Evolutionary conservation across 2,797 vertebrate species (phyloP).

Genomic region (Petrocephalus schoutedeni): DNA sequence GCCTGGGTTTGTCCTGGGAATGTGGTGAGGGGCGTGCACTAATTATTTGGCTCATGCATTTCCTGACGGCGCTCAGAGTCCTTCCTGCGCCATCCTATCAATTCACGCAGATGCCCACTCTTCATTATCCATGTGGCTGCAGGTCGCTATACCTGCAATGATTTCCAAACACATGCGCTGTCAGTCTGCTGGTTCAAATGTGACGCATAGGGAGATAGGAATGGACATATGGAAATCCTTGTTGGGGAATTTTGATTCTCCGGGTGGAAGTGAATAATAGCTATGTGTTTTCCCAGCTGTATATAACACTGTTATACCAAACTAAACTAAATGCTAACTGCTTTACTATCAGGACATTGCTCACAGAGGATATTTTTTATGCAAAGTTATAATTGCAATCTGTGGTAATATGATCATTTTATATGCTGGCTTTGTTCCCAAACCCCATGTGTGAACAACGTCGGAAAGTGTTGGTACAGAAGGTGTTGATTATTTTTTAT

Average conservation of each 20-base stretch:
- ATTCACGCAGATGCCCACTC: conserved; percentile 13
- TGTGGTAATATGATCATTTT: conserved; percentile 9
- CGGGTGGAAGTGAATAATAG: neutral
- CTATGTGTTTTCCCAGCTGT: neutral
- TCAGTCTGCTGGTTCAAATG: conserved; percentile 6
- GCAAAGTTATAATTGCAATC: conserved; percentile 18
- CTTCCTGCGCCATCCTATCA: neutral
- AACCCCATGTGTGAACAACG: conserved; percentile 19
- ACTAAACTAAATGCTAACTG: conserved; percentile 7
- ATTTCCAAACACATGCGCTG: conserved; percentile 1
- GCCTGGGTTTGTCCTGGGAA: neutral
- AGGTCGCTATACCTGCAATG: conserved; percentile 4
- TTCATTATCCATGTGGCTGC: conserved; percentile 18
- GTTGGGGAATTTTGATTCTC: neutral
- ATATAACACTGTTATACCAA: conserved; percentile 6
- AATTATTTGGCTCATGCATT: conserved; percentile 8
- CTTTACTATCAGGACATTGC: conserved; percentile 9
- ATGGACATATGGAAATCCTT: neutral
- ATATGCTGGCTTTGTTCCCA: conserved; percentile 7
- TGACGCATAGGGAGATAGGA: neutral
- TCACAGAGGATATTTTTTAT: neutral
- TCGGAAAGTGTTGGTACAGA: conserved; percentile 7
- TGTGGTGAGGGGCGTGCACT: neutral
- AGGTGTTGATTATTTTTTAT: neutral
- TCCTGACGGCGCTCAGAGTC: neutral